Conservation (phyloP, 2,888 invertebrate species). For the Lithophane semibrunnea region DNA sequence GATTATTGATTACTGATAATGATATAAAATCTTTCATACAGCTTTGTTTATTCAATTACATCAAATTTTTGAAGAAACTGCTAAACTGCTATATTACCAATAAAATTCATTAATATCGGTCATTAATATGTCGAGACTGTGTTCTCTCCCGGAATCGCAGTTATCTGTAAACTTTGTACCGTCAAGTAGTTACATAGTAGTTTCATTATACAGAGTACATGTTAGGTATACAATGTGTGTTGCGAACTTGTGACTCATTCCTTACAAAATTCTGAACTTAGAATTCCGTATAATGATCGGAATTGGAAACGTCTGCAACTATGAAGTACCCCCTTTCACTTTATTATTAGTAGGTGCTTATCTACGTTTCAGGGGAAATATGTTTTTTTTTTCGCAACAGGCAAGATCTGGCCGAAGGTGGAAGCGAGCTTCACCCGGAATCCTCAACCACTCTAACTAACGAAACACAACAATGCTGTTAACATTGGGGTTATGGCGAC, state of each 20-base stretch:
- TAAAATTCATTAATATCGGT: neutral
- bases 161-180: conserved; percentile 64
- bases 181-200: neutral
- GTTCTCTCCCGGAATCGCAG: conserved; percentile 44
- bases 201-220: conserved; percentile 1
- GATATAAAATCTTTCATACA: neutral
- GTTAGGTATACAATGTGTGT: conserved; percentile 2
- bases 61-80: neutral
- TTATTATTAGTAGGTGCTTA: no score
- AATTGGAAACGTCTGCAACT: no score
- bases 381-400: no score
- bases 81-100: neutral
- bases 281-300: neutral
- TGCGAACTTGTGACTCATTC: conserved; percentile 21
- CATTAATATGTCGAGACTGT: conserved; percentile 9
- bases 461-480: no score
- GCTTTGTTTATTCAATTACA: neutral
- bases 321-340: no score
- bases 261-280: conserved; percentile 1
- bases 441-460: no score
- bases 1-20: no score
- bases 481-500: no score
- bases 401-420: no score
- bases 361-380: no score
- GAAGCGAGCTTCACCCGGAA: no score